Evolutionary conservation across 2,888 invertebrate genomes (phyloP).

Genomic region (Ryuthela nishihirai): DNA sequence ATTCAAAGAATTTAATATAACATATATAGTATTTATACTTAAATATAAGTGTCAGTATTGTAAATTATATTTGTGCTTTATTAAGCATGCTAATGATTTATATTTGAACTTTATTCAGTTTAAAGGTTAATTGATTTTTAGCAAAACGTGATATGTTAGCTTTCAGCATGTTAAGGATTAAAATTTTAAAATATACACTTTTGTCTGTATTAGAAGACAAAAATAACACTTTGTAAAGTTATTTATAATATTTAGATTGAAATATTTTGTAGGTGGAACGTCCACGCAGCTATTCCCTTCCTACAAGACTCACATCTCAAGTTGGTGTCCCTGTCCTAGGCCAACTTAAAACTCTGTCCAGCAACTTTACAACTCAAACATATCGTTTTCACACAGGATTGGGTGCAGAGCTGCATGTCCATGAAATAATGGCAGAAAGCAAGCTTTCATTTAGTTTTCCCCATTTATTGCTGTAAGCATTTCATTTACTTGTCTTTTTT

Average conservation of each 20-base stretch:
- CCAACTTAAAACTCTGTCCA: conserved; percentile 45
- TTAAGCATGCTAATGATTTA: too few species aligned
- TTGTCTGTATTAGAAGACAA: not conserved
- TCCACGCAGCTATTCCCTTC: conserved; percentile 35
- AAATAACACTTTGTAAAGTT: not conserved
- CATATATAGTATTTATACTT: too few species aligned
- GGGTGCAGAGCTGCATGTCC: conserved; percentile 87
- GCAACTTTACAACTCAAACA: conserved; percentile 66
- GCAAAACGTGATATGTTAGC: too few species aligned
- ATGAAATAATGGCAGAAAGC: conserved; percentile 89
- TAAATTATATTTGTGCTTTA: too few species aligned
- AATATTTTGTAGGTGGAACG: conserved; percentile 23
- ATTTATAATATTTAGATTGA: not conserved
- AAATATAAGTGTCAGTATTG: too few species aligned
- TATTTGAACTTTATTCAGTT: too few species aligned
- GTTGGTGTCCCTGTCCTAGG: conserved; percentile 29
- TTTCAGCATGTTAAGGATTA: too few species aligned
- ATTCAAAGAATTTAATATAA: too few species aligned
- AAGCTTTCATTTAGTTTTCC: conserved; percentile 80
- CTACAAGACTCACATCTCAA: conserved; percentile 16
- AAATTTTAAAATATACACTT: not conserved
- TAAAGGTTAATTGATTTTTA: too few species aligned
- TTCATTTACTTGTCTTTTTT: too few species aligned
- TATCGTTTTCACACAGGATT: conserved; percentile 87
- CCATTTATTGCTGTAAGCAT: conserved; percentile 76